phyloP scores from a whole-genome alignment of 2,113 vertebrate species.

The Aphelocoma coerulescens region DNA sequence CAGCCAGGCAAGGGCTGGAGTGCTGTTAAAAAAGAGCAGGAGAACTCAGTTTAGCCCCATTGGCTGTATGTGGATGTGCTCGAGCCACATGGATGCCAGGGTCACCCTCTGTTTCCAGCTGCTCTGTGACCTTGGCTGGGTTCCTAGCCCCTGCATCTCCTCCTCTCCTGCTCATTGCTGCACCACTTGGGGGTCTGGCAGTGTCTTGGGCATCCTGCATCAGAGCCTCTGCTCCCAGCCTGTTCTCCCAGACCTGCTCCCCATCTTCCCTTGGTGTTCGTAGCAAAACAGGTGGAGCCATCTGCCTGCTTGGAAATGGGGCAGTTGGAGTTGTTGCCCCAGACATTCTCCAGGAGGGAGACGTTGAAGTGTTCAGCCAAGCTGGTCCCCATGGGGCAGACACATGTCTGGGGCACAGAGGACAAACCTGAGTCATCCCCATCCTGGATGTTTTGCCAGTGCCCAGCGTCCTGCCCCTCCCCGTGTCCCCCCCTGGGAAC shows the following conservation, averaged over 20 bases:
- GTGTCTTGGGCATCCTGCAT: background rate
- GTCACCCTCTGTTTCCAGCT: background rate
- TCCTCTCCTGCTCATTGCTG: background rate
- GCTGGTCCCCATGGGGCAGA: background rate
- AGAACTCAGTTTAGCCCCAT: background rate
- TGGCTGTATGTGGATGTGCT: background rate
- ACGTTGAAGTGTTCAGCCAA: background rate
- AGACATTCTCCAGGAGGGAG: background rate
- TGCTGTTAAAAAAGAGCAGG: background rate
- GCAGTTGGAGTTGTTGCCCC: background rate
- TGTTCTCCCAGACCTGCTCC: background rate
- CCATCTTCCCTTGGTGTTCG: background rate
- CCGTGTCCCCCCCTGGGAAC: conserved; percentile 14
- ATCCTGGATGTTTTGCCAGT: conserved; percentile 36
- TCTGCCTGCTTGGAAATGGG: background rate
- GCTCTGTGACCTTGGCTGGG: background rate
- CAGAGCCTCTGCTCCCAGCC: background rate
- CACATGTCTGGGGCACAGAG: background rate
- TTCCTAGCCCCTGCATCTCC: background rate
- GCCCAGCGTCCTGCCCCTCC: conserved; percentile 34
- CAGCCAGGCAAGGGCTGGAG: background rate
- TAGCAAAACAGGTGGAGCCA: background rate
- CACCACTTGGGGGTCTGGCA: background rate
- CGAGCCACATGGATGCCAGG: accelerated
- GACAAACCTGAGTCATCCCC: conserved; percentile 43